Conservation (phyloP, 2,113 vertebrate genomes). For the Pterocles orientalis region DNA sequence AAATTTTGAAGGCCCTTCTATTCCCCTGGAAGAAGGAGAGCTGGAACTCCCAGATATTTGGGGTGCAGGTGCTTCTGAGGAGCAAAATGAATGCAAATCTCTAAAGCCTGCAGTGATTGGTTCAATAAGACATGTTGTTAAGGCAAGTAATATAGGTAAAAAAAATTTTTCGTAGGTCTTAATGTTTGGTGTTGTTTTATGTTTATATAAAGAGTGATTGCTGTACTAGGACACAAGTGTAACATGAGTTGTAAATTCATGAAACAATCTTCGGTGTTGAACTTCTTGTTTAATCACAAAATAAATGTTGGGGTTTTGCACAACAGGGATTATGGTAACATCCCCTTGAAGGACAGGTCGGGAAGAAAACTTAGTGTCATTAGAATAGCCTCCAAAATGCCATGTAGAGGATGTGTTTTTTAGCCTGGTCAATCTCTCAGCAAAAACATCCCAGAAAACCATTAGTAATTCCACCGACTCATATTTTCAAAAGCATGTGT, state of each 20-base stretch:
- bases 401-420: neutral
- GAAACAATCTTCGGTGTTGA: neutral
- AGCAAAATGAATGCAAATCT: slow-evolving; percentile 57
- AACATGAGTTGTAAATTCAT: neutral
- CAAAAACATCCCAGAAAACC: neutral
- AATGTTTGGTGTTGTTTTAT: neutral
- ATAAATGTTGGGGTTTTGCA: neutral
- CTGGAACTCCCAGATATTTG: slow-evolving; percentile 86
- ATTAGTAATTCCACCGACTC: neutral
- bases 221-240: neutral
- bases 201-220: neutral
- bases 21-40: slow-evolving; percentile 92
- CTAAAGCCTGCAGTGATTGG: slow-evolving; percentile 85
- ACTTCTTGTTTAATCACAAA: neutral
- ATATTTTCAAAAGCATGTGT: neutral
- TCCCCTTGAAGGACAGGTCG: neutral
- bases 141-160: slow-evolving; percentile 76
- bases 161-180: neutral
- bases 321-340: neutral
- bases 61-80: slow-evolving; percentile 74
- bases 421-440: neutral
- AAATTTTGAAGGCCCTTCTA: slow-evolving; percentile 87
- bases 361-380: neutral
- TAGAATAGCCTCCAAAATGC: neutral
- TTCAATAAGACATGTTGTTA: slow-evolving; percentile 88